Conservation (phyloP, 2,888 invertebrate genomes). For the Papilio elwesi region DNA sequence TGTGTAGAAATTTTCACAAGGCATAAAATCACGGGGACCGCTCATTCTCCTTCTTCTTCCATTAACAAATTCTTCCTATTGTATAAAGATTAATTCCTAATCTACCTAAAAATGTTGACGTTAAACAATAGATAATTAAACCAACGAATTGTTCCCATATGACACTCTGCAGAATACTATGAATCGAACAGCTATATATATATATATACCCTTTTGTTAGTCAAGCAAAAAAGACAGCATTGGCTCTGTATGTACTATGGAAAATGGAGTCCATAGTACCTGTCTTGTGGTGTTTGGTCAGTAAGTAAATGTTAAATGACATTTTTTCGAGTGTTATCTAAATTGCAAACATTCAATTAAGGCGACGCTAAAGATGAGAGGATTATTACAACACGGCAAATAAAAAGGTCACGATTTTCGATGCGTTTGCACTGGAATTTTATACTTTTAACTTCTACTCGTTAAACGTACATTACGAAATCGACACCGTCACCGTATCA, state of each 20-base stretch:
- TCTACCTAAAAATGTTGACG: too few species aligned
- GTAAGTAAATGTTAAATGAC: constrained; percentile 2
- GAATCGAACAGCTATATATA: too few species aligned
- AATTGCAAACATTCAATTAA: constrained; percentile 6
- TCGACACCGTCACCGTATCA: background rate
- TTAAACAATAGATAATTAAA: too few species aligned
- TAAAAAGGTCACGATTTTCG: constrained; percentile 4
- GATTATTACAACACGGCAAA: constrained; percentile 5
- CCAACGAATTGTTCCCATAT: too few species aligned
- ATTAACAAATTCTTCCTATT: too few species aligned
- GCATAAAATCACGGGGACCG: too few species aligned
- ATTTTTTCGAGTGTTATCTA: background rate
- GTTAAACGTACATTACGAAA: constrained; percentile 12
- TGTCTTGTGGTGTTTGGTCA: background rate
- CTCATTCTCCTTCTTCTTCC: too few species aligned
- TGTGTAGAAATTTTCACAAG: too few species aligned
- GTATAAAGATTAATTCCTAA: too few species aligned
- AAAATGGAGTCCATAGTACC: too few species aligned
- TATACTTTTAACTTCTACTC: constrained; percentile 10
- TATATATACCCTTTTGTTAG: too few species aligned
- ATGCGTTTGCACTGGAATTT: constrained; percentile 12
- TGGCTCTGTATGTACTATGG: background rate
- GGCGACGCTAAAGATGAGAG: background rate
- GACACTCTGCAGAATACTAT: too few species aligned
- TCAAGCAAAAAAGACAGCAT: background rate